phyloP scores from a whole-genome alignment of 2,888 invertebrate genomes.

The Diloba caeruleocephala region DNA sequence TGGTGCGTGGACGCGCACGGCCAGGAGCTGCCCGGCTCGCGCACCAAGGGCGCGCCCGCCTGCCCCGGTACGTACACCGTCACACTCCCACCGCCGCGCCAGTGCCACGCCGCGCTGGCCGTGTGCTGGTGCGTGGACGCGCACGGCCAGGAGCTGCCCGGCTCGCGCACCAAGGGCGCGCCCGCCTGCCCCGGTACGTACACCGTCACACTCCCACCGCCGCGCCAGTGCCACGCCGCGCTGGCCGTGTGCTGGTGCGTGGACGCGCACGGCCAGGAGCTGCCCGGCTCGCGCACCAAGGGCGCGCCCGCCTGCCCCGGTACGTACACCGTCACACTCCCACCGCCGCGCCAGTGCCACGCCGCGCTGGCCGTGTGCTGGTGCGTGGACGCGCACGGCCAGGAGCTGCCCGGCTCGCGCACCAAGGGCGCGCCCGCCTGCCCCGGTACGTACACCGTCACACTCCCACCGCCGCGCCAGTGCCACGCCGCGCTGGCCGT shows the following conservation, averaged over 20 bases:
- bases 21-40: slow-evolving; percentile 95
- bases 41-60: slow-evolving; percentile 91
- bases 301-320: slow-evolving; percentile 80
- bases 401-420: slow-evolving; percentile 95
- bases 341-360: slow-evolving; percentile 96
- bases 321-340: too few species aligned
- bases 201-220: too few species aligned
- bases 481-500: slow-evolving; percentile 96
- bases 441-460: too few species aligned
- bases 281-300: slow-evolving; percentile 95
- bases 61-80: too few species aligned
- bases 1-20: slow-evolving; percentile 98
- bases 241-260: slow-evolving; percentile 98
- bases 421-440: slow-evolving; percentile 90
- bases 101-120: slow-evolving; percentile 96
- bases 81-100: slow-evolving; percentile 94
- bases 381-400: slow-evolving; percentile 98
- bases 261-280: slow-evolving; percentile 96
- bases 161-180: slow-evolving; percentile 93
- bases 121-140: slow-evolving; percentile 98
- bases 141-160: slow-evolving; percentile 96
- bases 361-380: slow-evolving; percentile 96
- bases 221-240: slow-evolving; percentile 96
- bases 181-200: slow-evolving; percentile 71
- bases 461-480: slow-evolving; percentile 94